phyloP scores from a whole-genome alignment of 2,888 invertebrate species.

The Cepaea hortensis region DNA sequence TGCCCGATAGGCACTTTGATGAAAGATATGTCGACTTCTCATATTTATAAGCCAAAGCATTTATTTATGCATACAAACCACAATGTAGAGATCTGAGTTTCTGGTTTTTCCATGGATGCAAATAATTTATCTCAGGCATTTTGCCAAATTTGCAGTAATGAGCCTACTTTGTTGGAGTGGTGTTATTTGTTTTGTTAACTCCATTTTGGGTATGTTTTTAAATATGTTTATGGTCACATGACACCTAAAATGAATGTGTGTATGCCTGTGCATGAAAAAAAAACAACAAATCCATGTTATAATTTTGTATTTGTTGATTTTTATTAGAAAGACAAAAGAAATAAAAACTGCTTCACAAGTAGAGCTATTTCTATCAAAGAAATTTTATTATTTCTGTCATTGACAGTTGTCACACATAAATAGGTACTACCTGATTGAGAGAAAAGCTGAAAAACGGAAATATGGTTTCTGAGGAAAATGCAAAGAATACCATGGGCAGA shows the following conservation, averaged over 20 bases:
- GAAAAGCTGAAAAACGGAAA: no score
- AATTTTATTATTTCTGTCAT: no score
- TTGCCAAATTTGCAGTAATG: conserved; percentile 8
- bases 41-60: conserved; percentile 21
- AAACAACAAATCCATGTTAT: no score
- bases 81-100: conserved; percentile 26
- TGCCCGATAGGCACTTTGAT: conserved; percentile 4
- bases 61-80: conserved; percentile 36
- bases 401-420: no score
- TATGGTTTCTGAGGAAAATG: no score
- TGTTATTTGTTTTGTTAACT: neutral
- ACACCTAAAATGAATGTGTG: neutral
- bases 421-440: no score
- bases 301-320: no score
- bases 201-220: neutral
- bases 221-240: conserved; percentile 4
- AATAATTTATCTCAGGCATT: conserved; percentile 29
- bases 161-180: conserved; percentile 9
- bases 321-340: no score
- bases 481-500: no score
- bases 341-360: no score
- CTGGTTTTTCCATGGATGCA: conserved; percentile 29
- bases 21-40: conserved; percentile 19
- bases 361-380: no score
- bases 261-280: neutral